Evolutionary conservation across 2,888 invertebrate species (phyloP), one percentile per base, ranked within the genome.

Genomic region (Ecliptopera silaceata): DNA sequence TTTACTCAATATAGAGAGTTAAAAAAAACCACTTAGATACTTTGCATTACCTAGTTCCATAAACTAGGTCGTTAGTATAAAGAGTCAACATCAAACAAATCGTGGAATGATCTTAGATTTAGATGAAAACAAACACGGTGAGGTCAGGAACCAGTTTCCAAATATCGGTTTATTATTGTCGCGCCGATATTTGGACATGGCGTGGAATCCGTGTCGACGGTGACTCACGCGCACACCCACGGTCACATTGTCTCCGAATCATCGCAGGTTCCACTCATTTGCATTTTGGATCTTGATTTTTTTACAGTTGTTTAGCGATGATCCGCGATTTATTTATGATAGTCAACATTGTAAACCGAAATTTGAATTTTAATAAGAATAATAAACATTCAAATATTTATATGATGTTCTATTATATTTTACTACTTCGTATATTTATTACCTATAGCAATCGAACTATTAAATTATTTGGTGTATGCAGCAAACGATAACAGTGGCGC

Each of bases 201-300:
- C 57, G 64, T 56, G 68, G 65, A 66, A 74, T 80, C 74, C 70
- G 71, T 77, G 78, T 72, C 76, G 72, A 41, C 57, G 65, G 72
- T 88, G 88, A 86, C 70, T 87, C 85, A 86, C 66, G 72, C 65
- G 68, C 57, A 68, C 81, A 65, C 84, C 84, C 77, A 82, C 82
- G 41, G 11, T 42, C 38, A 50, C 43, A 49, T 59, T 57, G 54
- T 61, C 61, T 63, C 56, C 68, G 68, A 38, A 43, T 47, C 46
- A 43, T 20, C 34, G 48, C 71, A 72, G 70, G 69, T 74, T 66
- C 61, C 59, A 56, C 61, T 56, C 56, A 76, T 81, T 80, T 74
- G 55, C 79, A 79, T 77, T 79, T 71, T 69, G 65, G 44, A 58
- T 72, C 73, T 63, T 64, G 63, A 60, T 32, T 61, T 32, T 61